Percentiles rank a stretch among this genome's conserved stretches.
These are phyloP conservation scores for Taurulus bubalis DNA, from an alignment of 2,113 vertebrate genomes.

Conservation along the genomic window DNA sequence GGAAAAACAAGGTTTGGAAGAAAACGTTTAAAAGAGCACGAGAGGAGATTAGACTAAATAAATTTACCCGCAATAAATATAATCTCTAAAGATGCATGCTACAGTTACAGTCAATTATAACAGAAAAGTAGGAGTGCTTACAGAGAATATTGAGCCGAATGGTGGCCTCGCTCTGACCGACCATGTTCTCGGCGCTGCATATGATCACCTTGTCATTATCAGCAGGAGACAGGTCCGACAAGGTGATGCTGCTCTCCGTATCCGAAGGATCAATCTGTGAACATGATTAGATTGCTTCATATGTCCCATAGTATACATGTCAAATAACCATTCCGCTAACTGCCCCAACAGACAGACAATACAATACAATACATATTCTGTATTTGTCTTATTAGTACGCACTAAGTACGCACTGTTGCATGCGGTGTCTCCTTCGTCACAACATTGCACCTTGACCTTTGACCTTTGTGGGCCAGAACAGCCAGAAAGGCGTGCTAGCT, in stretches of 20 bases:
- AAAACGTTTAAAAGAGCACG: slow-evolving; percentile 52
- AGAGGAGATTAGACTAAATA: slow-evolving; percentile 51
- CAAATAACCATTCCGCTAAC: not conserved
- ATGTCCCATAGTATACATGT: not conserved
- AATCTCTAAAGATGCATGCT: slow-evolving; percentile 27
- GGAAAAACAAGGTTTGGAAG: slow-evolving; percentile 46
- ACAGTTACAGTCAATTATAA: slow-evolving; percentile 13
- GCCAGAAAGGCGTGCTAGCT: not conserved
- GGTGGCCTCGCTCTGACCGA: slow-evolving; percentile 91
- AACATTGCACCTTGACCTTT: not conserved
- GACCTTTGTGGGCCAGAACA: not conserved
- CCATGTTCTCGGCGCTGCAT: slow-evolving; percentile 95
- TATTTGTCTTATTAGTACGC: slow-evolving; percentile 1
- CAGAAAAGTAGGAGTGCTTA: slow-evolving; percentile 81
- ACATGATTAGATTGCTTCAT: slow-evolving; percentile 1
- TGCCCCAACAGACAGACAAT: not conserved
- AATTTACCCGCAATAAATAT: slow-evolving; percentile 6
- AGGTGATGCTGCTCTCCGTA: slow-evolving; percentile 85
- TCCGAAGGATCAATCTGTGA: slow-evolving; percentile 85
- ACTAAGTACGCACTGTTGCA: not conserved
- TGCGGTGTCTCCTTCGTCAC: not conserved
- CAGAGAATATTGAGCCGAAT: slow-evolving; percentile 94
- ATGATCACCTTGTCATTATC: slow-evolving; percentile 91
- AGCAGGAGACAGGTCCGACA: slow-evolving; percentile 90
- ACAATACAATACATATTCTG: not conserved